Conservation (phyloP, 2,888 invertebrate species). For the Anarsia innoxiella region DNA sequence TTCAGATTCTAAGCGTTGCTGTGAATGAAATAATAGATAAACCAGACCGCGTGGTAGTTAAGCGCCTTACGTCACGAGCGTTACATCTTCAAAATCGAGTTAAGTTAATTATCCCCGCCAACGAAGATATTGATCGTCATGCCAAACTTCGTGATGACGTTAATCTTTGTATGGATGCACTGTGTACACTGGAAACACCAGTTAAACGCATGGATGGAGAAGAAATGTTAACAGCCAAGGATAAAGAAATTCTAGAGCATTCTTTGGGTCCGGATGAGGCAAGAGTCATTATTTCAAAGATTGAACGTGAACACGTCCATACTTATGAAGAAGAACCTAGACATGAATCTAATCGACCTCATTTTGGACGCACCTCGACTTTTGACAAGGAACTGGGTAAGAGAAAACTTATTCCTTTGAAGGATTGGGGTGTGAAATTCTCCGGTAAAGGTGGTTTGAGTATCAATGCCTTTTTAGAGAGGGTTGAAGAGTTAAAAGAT, state of each 20-base stretch:
- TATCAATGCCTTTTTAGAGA: constrained; percentile 12
- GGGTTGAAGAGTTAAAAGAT: constrained; percentile 9
- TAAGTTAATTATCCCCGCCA: not conserved
- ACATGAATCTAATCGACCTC: no score
- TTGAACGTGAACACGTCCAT: not conserved
- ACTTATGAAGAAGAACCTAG: not conserved
- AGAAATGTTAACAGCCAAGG: not conserved
- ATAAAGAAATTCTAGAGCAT: not conserved
- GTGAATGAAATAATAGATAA: not conserved
- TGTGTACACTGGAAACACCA: not conserved
- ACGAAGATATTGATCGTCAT: not conserved
- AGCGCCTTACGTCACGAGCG: constrained; percentile 1
- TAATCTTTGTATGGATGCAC: not conserved
- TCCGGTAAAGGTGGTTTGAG: constrained; percentile 4
- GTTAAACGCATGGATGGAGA: not conserved
- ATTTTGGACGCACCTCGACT: not conserved
- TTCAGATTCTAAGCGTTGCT: not conserved
- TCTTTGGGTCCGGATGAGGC: constrained; percentile 3
- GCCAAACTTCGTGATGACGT: not conserved
- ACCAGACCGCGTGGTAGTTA: not conserved
- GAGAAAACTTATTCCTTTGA: constrained; percentile 10
- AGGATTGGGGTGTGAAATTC: constrained; percentile 12
- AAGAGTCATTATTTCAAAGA: not conserved
- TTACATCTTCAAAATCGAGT: constrained; percentile 5
- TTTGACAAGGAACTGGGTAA: not conserved